phyloP scores from a whole-genome alignment of 2,797 vertebrate genomes.

The Pseudochromis fuscus region DNA sequence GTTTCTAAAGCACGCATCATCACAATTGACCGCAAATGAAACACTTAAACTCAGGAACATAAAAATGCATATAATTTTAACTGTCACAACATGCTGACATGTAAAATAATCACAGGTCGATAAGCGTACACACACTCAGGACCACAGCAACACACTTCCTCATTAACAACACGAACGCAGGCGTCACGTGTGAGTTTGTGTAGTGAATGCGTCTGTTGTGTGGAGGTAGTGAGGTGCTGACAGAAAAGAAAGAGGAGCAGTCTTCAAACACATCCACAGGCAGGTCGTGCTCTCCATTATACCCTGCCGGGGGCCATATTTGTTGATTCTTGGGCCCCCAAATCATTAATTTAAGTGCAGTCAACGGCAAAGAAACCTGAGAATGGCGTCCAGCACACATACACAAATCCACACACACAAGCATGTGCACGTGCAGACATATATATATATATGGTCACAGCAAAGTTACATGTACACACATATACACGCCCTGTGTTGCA shows the following conservation, averaged over 20 bases:
- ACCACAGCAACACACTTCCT: slow-evolving; percentile 69
- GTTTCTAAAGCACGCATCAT: slow-evolving; percentile 26
- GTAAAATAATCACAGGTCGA: slow-evolving; percentile 69
- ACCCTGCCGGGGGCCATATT: slow-evolving; percentile 74
- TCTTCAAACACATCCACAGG: slow-evolving; percentile 77
- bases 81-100: slow-evolving; percentile 66
- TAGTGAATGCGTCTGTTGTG: slow-evolving; percentile 79
- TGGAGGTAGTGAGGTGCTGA: slow-evolving; percentile 80
- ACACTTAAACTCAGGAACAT: slow-evolving; percentile 36
- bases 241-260: slow-evolving; percentile 82
- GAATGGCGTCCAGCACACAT: slow-evolving; percentile 62
- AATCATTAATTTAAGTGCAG: slow-evolving; percentile 85
- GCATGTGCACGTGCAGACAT: slow-evolving; percentile 28
- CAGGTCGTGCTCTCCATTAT: slow-evolving; percentile 76
- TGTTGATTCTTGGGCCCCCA: slow-evolving; percentile 83
- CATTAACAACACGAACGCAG: slow-evolving; percentile 56
- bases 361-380: slow-evolving; percentile 79
- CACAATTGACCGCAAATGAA: slow-evolving; percentile 39
- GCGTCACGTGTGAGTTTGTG: slow-evolving; percentile 63
- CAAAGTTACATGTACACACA: slow-evolving; percentile 20
- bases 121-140: slow-evolving; percentile 64
- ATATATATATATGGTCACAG: slow-evolving; percentile 44
- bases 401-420: slow-evolving; percentile 46
- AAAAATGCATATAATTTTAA: slow-evolving; percentile 58
- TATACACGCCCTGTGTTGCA: slow-evolving; percentile 65